These are phyloP conservation scores for Gastrophryne carolinensis DNA, from an alignment of 2,797 vertebrate genomes.

Conservation along the genomic window DNA sequence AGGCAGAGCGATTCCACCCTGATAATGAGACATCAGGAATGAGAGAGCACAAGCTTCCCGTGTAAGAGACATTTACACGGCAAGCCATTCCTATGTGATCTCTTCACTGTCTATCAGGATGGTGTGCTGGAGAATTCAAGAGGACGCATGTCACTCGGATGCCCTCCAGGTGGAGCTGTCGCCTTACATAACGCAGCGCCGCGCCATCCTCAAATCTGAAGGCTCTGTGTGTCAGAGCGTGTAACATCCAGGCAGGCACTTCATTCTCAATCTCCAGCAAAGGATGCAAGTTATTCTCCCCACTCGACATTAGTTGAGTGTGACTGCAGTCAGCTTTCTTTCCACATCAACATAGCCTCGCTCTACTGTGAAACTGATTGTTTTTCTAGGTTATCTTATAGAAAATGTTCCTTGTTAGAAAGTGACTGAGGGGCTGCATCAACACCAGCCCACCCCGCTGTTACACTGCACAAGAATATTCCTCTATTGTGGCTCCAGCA, in stretches of 20 bases:
- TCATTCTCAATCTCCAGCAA: not conserved
- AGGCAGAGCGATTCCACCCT: too few species aligned
- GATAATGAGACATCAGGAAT: too few species aligned
- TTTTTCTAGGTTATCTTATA: too few species aligned
- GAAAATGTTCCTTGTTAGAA: too few species aligned
- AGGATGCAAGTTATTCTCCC: not conserved
- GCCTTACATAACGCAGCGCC: not conserved
- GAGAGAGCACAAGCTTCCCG: too few species aligned
- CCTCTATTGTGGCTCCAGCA: too few species aligned
- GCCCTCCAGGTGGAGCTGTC: conserved; percentile 15
- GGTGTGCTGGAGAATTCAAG: not conserved
- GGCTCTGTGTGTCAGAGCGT: not conserved
- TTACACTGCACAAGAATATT: too few species aligned
- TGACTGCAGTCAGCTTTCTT: not conserved
- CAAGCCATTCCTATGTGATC: not conserved
- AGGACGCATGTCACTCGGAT: not conserved
- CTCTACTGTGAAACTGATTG: too few species aligned
- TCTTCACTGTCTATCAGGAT: not conserved
- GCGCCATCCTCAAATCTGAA: not conserved
- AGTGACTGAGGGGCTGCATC: too few species aligned
- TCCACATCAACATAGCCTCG: too few species aligned
- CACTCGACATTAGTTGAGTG: not conserved
- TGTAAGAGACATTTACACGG: too few species aligned
- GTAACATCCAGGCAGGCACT: not conserved
- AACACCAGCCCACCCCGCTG: too few species aligned